A percentile compares a stretch with the other conserved stretches of the same genome.
phyloP scores from a whole-genome alignment of 2,888 invertebrate genomes.

The Poecilus cupreus region DNA sequence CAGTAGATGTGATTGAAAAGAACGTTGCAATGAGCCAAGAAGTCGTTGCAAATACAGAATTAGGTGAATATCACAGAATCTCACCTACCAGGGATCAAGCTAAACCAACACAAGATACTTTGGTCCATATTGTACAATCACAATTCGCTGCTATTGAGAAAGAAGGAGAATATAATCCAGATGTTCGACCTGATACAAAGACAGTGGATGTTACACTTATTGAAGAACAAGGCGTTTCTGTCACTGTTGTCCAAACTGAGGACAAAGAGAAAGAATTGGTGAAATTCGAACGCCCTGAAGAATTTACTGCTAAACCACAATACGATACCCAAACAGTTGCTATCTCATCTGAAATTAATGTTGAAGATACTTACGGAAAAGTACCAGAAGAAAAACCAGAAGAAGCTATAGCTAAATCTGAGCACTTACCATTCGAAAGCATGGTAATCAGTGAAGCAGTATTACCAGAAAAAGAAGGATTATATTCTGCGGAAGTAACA shows the following conservation, averaged over 20 bases:
- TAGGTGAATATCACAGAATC: constrained; percentile 72
- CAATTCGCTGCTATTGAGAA: constrained; percentile 74
- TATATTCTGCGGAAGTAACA: constrained; percentile 68
- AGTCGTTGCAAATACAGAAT: constrained; percentile 71
- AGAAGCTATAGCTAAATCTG: constrained; percentile 71
- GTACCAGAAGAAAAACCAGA: constrained; percentile 69
- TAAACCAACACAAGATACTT: constrained; percentile 71
- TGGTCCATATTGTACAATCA: constrained; percentile 72
- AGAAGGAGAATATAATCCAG: constrained; percentile 72
- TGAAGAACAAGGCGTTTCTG: constrained; percentile 77
- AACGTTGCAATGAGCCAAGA: constrained; percentile 75
- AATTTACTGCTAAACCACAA: constrained; percentile 74
- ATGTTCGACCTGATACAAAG: constrained; percentile 75
- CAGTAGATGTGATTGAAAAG: constrained; percentile 73
- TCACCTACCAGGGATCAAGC: constrained; percentile 72
- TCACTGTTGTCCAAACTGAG: constrained; percentile 75
- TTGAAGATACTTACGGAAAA: constrained; percentile 70
- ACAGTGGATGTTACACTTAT: constrained; percentile 74
- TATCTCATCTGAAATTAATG: constrained; percentile 75
- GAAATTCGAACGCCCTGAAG: constrained; percentile 69
- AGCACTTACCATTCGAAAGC: constrained; percentile 75
- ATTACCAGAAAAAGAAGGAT: constrained; percentile 77
- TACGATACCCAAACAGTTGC: constrained; percentile 77
- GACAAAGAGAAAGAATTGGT: constrained; percentile 75
- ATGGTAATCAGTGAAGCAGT: constrained; percentile 77